A percentile compares a stretch with the other conserved stretches of the same genome.
Conservation (phyloP, 2,797 vertebrate genomes). For the Sebastolobus altivelis region DNA sequence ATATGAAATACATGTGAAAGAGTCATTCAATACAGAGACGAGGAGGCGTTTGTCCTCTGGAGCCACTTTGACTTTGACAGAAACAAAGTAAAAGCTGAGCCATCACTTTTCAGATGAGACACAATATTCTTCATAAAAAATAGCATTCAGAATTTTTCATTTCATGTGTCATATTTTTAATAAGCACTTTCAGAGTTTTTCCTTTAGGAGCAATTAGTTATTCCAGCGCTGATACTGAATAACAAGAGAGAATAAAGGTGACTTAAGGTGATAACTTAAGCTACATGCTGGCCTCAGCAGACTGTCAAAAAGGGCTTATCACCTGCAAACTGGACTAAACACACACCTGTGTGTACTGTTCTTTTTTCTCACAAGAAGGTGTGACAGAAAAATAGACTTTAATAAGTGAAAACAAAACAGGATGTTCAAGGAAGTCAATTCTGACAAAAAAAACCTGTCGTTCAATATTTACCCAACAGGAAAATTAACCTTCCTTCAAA, state of each 20-base stretch:
- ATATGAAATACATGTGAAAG: neutral
- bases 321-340: neutral
- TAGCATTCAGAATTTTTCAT: neutral
- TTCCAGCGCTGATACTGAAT: no score
- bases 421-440: neutral
- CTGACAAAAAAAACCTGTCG: neutral
- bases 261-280: neutral
- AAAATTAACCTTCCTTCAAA: neutral
- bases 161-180: neutral
- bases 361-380: no score
- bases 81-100: constrained; percentile 4
- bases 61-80: constrained; percentile 20
- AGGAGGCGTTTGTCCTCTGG: constrained; percentile 22
- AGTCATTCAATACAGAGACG: constrained; percentile 13
- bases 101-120: constrained; percentile 1
- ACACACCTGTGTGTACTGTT: no score
- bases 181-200: neutral
- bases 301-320: neutral
- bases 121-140: neutral
- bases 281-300: constrained; percentile 22
- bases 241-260: neutral
- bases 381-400: neutral
- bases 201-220: neutral
- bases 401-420: neutral
- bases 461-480: neutral